These are phyloP conservation scores for Propithecus perrieri DNA, from an alignment of 2,797 vertebrate genomes.

Conservation along the genomic window DNA sequence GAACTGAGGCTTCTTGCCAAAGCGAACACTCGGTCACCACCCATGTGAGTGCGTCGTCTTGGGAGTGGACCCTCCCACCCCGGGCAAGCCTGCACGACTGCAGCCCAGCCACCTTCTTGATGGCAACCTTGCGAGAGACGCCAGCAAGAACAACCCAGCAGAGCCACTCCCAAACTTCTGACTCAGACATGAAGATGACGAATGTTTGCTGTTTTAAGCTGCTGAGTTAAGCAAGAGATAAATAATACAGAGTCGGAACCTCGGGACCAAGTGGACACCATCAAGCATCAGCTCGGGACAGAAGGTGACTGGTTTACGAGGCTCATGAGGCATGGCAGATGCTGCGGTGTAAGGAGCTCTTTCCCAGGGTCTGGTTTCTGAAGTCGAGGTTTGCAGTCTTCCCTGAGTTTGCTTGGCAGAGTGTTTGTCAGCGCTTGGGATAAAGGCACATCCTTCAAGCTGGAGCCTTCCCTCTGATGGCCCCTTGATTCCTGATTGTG, in stretches of 20 bases:
- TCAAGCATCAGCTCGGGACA: fast-evolving
- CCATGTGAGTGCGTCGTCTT: neutral
- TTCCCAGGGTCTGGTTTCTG: neutral
- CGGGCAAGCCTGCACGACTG: too few relatives aligned
- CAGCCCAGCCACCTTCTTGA: neutral
- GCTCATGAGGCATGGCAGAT: neutral
- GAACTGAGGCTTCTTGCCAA: neutral
- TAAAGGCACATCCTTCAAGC: neutral
- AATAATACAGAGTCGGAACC: neutral
- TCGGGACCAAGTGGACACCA: fast-evolving
- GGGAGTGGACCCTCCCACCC: neutral
- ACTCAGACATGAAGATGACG: neutral
- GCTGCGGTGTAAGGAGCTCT: neutral
- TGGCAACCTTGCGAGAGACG: neutral
- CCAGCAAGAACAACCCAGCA: neutral
- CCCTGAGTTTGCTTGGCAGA: neutral
- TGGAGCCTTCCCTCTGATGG: neutral
- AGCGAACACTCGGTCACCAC: neutral
- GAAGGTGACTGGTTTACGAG: too few relatives aligned
- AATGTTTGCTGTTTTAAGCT: neutral
- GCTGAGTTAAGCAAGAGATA: neutral
- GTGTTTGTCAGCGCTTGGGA: neutral
- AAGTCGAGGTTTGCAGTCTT: neutral
- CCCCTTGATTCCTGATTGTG: neutral
- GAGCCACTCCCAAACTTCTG: neutral